Evolutionary conservation across 35 echinoderm and acorn worm genomes (phyloP).

Genomic region (Strongylocentrotus purpuratus): DNA sequence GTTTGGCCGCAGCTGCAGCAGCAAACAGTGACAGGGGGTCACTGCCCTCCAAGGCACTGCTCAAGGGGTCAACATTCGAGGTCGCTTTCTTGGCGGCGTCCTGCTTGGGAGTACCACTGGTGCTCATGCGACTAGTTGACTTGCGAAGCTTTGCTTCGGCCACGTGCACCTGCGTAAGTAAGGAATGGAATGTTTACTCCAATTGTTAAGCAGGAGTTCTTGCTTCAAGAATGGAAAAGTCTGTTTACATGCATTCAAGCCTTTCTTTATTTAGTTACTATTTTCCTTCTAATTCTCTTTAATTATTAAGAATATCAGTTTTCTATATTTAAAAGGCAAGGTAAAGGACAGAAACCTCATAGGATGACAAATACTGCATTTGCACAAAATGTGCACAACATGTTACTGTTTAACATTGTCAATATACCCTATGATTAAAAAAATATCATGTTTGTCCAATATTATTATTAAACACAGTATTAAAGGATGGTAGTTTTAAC

Average conservation of each 20-base stretch:
- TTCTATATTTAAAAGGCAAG: too few relatives aligned
- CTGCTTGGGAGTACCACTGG: constrained; percentile 1
- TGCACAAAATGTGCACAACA: too few relatives aligned
- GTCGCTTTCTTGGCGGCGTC: constrained; percentile 55
- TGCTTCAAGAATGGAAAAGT: too few relatives aligned
- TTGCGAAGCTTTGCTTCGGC: constrained; percentile 78
- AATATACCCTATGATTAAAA: too few relatives aligned
- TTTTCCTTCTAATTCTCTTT: background rate
- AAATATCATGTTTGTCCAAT: background rate
- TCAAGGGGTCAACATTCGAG: constrained; percentile 64
- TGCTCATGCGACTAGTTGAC: constrained; percentile 49
- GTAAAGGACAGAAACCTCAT: too few relatives aligned
- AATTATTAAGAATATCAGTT: too few relatives aligned
- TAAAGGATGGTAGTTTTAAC: background rate
- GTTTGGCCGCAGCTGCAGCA: constrained; percentile 62
- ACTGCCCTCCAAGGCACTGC: constrained; percentile 79
- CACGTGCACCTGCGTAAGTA: background rate
- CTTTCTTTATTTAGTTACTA: background rate
- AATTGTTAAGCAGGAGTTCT: too few relatives aligned
- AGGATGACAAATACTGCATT: too few relatives aligned
- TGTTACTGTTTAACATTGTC: too few relatives aligned
- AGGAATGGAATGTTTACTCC: background rate
- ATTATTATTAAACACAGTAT: background rate
- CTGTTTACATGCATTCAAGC: background rate
- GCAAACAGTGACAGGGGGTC: constrained; percentile 95